Evolutionary conservation across 2,888 invertebrate genomes (phyloP).

Genomic region (Andrena marginata): DNA sequence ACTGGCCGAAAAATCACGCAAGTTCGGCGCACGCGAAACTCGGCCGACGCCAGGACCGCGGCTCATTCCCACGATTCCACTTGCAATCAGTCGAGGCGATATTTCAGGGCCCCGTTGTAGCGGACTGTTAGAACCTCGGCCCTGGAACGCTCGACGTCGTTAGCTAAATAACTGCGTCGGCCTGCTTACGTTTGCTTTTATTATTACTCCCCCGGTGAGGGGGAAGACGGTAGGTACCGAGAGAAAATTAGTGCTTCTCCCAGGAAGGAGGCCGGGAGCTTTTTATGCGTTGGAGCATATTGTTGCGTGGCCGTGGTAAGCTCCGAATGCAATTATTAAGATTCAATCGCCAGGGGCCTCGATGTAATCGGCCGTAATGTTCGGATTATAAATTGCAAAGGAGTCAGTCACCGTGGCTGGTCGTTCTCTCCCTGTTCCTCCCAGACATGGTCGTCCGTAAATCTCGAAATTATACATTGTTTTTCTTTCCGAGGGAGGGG

Average conservation of each 20-base stretch:
- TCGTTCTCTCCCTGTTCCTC: background rate
- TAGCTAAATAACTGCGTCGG: constrained; percentile 66
- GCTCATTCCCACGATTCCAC: constrained; percentile 26
- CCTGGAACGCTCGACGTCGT: constrained; percentile 55
- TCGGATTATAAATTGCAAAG: constrained; percentile 42
- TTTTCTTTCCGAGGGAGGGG: constrained; percentile 34
- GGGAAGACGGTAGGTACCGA: background rate
- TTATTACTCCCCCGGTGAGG: constrained; percentile 46
- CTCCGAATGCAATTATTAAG: constrained; percentile 41
- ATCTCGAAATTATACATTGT: constrained; percentile 45
- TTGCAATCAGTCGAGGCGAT: background rate
- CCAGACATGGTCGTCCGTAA: constrained; percentile 33
- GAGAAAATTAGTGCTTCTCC: constrained; percentile 33
- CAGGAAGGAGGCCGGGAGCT: constrained; percentile 16
- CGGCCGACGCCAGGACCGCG: background rate
- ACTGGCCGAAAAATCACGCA: background rate
- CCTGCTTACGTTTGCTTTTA: constrained; percentile 54
- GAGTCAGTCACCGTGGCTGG: background rate
- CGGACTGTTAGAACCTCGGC: constrained; percentile 45
- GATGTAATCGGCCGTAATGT: constrained; percentile 35
- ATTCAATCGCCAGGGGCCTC: constrained; percentile 26
- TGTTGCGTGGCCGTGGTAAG: constrained; percentile 27
- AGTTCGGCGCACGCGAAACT: background rate
- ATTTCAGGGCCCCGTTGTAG: constrained; percentile 40
- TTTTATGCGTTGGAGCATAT: constrained; percentile 23